Conservation (phyloP, 1,140 invertebrate species). For the Zaprionus taronus region DNA sequence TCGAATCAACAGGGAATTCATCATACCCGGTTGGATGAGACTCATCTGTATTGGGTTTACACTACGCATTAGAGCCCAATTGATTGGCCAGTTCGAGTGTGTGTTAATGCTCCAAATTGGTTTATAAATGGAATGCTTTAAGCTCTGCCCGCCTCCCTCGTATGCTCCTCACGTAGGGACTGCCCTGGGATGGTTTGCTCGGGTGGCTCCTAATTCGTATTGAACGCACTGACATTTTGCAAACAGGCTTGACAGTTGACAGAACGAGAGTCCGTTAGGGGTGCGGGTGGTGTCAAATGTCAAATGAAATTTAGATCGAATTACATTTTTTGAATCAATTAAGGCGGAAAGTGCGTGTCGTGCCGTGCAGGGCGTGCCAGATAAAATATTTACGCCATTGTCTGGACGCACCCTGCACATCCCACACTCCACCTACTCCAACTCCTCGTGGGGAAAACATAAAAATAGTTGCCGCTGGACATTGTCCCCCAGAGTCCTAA, state of each 20-base stretch:
- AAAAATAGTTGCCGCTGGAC: constrained; percentile 59
- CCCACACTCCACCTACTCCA: background rate
- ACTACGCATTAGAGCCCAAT: constrained; percentile 18
- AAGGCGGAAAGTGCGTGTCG: constrained; percentile 36
- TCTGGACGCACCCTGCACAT: constrained; percentile 10
- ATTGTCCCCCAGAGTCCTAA: constrained; percentile 33
- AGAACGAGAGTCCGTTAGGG: background rate
- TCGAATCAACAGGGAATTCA: constrained; percentile 11
- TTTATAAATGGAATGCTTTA: constrained; percentile 19
- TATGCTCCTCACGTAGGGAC: constrained; percentile 34
- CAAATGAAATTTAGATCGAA: constrained; percentile 61
- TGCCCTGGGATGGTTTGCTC: background rate
- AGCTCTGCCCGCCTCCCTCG: background rate
- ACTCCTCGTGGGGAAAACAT: background rate
- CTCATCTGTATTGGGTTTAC: constrained; percentile 3
- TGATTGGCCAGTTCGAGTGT: constrained; percentile 3
- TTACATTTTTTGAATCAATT: constrained; percentile 70
- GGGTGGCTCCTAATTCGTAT: constrained; percentile 38
- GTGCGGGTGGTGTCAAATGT: constrained; percentile 30
- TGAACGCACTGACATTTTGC: constrained; percentile 36
- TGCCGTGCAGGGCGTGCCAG: constrained; percentile 33
- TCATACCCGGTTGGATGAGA: background rate
- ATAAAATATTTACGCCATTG: constrained; percentile 58
- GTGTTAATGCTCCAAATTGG: constrained; percentile 27
- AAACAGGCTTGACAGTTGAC: constrained; percentile 32